Percentiles rank a stretch among this genome's conserved stretches.
Evolutionary conservation across 2,797 vertebrate genomes (phyloP).

Genomic region (Nasua narica): DNA sequence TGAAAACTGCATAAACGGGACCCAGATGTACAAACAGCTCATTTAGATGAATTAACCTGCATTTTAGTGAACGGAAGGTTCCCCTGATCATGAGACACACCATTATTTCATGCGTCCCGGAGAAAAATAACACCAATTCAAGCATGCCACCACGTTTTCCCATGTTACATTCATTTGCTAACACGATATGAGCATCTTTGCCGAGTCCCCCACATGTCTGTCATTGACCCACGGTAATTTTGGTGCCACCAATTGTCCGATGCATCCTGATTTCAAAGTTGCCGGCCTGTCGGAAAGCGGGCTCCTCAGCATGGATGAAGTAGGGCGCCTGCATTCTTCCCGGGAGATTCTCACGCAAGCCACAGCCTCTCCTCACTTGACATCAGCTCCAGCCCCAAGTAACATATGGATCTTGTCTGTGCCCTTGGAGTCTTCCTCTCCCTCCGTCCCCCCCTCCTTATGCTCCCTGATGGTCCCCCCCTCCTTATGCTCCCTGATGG

Average conservation of each 20-base stretch:
- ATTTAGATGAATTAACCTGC: background rate
- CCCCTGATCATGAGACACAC: background rate
- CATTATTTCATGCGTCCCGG: background rate
- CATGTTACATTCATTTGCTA: background rate
- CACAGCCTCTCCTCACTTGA: background rate
- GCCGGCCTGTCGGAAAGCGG: background rate
- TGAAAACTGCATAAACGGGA: background rate
- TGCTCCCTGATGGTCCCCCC: rapidly evolving
- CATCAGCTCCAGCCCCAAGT: background rate
- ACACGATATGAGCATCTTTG: background rate
- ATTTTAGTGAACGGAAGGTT: background rate
- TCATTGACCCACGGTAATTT: background rate
- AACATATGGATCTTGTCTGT: background rate
- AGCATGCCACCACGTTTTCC: background rate
- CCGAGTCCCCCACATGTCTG: background rate
- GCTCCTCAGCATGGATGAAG: background rate
- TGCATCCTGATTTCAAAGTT: background rate
- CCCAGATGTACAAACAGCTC: background rate
- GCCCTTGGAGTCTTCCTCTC: background rate
- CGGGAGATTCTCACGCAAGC: background rate
- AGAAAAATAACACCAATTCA: background rate
- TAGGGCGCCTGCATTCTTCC: background rate
- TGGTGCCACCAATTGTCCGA: background rate
- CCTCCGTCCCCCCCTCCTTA: background rate
- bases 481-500: background rate